Conservation (phyloP, 30 jellyfish, hydroid and myxozoan species). For the Haliclystus octoradiatus region DNA sequence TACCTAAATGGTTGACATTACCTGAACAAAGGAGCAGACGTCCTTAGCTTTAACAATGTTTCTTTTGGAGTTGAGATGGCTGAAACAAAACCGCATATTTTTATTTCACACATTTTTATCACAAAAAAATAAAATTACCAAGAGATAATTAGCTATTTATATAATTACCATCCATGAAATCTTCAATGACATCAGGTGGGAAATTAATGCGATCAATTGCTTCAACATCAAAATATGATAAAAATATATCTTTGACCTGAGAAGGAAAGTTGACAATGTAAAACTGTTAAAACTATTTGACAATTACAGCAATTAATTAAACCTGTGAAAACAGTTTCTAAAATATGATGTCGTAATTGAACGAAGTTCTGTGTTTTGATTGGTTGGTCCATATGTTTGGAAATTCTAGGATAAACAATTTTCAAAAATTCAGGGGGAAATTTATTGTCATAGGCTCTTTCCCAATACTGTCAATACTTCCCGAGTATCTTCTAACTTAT, state of each 20-base stretch:
- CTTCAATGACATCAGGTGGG: constrained; percentile 66
- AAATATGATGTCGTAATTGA: too few relatives aligned
- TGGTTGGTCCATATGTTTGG: too few relatives aligned
- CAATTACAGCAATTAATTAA: too few relatives aligned
- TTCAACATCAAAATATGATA: constrained; percentile 46
- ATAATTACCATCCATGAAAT: constrained; percentile 55
- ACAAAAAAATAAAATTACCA: too few relatives aligned
- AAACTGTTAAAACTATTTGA: too few relatives aligned
- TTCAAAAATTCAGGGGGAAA: too few relatives aligned
- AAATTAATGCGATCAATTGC: constrained; percentile 78
- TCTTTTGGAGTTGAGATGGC: constrained; percentile 35
- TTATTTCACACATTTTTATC: background rate
- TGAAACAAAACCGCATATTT: background rate
- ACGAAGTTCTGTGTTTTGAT: too few relatives aligned
- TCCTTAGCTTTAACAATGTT: constrained; percentile 20
- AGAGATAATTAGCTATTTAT: background rate
- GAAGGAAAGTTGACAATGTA: background rate
- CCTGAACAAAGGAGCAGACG: constrained; percentile 39
- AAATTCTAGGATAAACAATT: too few relatives aligned
- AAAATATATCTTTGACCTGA: constrained; percentile 62
- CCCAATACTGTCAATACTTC: too few relatives aligned
- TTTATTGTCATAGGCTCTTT: too few relatives aligned
- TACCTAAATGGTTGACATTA: background rate
- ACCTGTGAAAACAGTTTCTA: too few relatives aligned
- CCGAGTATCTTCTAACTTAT: too few relatives aligned